Evolutionary conservation across 2,113 vertebrate species (phyloP), one percentile per base, ranked within the genome.

Genomic region (Burhinus oedicnemus): DNA sequence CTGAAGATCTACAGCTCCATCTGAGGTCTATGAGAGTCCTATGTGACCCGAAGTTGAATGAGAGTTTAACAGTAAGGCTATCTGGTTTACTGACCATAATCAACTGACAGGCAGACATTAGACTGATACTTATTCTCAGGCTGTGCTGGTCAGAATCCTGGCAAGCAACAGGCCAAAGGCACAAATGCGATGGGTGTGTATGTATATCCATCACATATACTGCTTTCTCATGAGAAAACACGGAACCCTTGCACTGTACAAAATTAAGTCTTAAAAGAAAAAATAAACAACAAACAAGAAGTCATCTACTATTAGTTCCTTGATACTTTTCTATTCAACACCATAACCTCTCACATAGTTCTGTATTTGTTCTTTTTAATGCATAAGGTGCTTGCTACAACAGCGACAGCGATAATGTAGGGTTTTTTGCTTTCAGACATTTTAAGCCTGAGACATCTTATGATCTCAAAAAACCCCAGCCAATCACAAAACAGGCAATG

Each of bases 201-300:
- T 2, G 3, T 36, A 8, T 45, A 74, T 10, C 26, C 18, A 78
- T 10, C 10, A 61, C 3, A n/a, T 2, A 1, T 15, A 27, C 3
- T 45, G 51, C 52, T 7, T 7, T 32, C 47, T 62, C 6, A 40
- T 23, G 9, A 65, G 26, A 77, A 81, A 86, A 66, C 4, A 29
- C 6, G 23, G 77, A 86, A 38, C 3, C 1, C 16, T 64, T 75
- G 13, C 30, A 64, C 10, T 47, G 4, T 4, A 6, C 18, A 64
- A 52, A 61, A 38, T 38, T 42, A 60, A 34, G 32, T 54, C 23
- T 65, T 51, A 71, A 44, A 75, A 79, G 3, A 9, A 42, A 66
- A 16, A 44, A 61, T 13, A 44, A 44, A 44, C 14, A 44, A 44
- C 14, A 44, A 44, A 4, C 3, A 80, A 25, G 11, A 65, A 69